Percentiles rank a stretch among this genome's conserved stretches.
Conservation (phyloP, 2,797 vertebrate genomes). For the Pteronotus mesoamericanus region DNA sequence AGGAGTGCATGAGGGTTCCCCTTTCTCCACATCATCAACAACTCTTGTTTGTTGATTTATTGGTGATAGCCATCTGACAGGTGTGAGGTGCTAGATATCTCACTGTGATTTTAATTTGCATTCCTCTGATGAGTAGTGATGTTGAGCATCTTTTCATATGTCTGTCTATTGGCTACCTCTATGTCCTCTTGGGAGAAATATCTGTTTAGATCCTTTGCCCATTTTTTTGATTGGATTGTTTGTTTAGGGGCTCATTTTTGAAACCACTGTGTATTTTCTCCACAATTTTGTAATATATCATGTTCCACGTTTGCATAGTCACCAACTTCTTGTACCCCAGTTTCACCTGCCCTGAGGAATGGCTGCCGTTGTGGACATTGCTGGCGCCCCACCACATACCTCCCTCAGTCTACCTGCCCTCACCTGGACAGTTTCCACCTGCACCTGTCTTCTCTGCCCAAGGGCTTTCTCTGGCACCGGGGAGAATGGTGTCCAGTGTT, state of each 20-base stretch:
- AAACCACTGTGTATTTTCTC: background rate
- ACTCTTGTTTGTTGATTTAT: background rate
- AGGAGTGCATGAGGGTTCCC: background rate
- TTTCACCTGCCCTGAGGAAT: background rate
- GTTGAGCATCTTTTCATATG: background rate
- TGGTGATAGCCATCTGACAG: background rate
- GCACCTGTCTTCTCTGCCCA: background rate
- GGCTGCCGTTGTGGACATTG: background rate
- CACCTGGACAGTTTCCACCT: background rate
- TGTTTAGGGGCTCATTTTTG: background rate
- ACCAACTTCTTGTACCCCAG: background rate
- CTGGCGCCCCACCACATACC: rapidly evolving
- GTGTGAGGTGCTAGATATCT: background rate
- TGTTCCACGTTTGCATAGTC: background rate
- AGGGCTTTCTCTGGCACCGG: background rate
- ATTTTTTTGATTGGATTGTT: background rate
- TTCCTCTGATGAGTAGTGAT: background rate
- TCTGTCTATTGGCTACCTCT: background rate
- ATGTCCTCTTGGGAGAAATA: background rate
- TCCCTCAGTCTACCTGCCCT: background rate
- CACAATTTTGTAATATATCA: background rate
- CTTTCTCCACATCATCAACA: background rate
- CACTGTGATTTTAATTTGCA: background rate
- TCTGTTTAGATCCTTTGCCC: background rate
- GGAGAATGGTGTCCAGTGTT: background rate